A percentile compares a stretch with the other conserved stretches of the same genome.
Evolutionary conservation across 2,797 vertebrate species (phyloP).

Genomic region (Mastacembelus armatus): DNA sequence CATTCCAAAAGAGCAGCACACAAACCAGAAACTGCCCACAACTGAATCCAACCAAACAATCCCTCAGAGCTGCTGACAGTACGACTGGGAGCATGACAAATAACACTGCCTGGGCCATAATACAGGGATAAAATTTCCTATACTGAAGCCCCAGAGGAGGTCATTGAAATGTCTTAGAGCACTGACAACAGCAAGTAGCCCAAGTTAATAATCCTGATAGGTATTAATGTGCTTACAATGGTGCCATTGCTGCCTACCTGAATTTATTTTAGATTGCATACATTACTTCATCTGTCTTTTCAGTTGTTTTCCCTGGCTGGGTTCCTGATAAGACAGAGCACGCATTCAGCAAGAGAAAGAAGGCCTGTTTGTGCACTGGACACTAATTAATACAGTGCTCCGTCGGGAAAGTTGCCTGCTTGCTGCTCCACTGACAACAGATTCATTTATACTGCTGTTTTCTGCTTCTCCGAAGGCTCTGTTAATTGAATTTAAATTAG

Average conservation of each 20-base stretch:
- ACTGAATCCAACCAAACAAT: slow-evolving; percentile 65
- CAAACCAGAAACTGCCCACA: slow-evolving; percentile 52
- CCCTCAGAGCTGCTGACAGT: slow-evolving; percentile 59
- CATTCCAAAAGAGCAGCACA: slow-evolving; percentile 41
- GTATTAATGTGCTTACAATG: slow-evolving; percentile 74
- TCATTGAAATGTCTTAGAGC: slow-evolving; percentile 52
- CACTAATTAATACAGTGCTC: slow-evolving; percentile 85
- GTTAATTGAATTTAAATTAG: slow-evolving; percentile 86
- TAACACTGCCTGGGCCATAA: slow-evolving; percentile 59
- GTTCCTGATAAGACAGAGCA: slow-evolving; percentile 75
- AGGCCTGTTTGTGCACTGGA: slow-evolving; percentile 76
- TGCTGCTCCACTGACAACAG: slow-evolving; percentile 77
- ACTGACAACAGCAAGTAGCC: slow-evolving; percentile 62
- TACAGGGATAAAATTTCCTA: slow-evolving; percentile 66
- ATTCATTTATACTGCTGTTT: slow-evolving; percentile 81
- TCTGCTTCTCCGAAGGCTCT: slow-evolving; percentile 70
- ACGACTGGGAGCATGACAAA: slow-evolving; percentile 68
- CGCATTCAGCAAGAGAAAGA: slow-evolving; percentile 70
- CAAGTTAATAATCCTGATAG: slow-evolving; percentile 72
- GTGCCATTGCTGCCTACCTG: slow-evolving; percentile 65
- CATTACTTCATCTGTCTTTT: slow-evolving; percentile 72
- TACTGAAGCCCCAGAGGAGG: slow-evolving; percentile 50
- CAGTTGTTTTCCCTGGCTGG: slow-evolving; percentile 64
- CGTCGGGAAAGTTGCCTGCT: slow-evolving; percentile 73
- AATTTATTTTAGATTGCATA: slow-evolving; percentile 72